Conservation (phyloP, 2,888 invertebrate species). For the Germaria angustata region DNA sequence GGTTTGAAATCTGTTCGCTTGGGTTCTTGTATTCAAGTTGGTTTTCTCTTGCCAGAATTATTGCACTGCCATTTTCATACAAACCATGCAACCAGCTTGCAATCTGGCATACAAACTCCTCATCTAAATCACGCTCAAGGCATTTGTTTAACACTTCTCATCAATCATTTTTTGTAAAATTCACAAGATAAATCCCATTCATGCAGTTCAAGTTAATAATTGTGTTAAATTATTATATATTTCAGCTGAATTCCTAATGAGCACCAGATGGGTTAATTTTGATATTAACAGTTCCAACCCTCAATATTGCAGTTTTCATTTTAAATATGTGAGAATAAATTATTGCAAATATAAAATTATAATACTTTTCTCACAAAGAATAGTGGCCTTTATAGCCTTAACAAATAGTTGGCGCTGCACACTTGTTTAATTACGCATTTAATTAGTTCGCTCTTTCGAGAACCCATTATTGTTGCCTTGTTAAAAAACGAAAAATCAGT, state of each 20-base stretch:
- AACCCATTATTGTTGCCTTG: background rate
- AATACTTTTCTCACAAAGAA: conserved; percentile 1
- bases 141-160: too few relatives aligned
- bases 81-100: too few relatives aligned
- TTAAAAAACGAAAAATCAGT: too few relatives aligned
- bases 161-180: too few relatives aligned
- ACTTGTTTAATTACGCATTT: conserved; percentile 24
- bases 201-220: too few relatives aligned
- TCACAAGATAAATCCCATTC: too few relatives aligned
- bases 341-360: background rate
- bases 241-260: background rate
- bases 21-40: too few relatives aligned
- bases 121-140: too few relatives aligned
- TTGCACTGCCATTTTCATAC: too few relatives aligned
- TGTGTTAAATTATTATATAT: background rate
- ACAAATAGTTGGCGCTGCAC: conserved; percentile 46
- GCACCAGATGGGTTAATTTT: background rate
- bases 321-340: background rate
- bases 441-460: conserved; percentile 13
- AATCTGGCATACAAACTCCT: too few relatives aligned
- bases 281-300: background rate
- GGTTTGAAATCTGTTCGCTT: too few relatives aligned
- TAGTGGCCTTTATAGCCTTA: conserved; percentile 29
- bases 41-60: too few relatives aligned
- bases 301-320: background rate